phyloP scores from a whole-genome alignment of 2,888 invertebrate genomes.

The Harpalus rufipes region DNA sequence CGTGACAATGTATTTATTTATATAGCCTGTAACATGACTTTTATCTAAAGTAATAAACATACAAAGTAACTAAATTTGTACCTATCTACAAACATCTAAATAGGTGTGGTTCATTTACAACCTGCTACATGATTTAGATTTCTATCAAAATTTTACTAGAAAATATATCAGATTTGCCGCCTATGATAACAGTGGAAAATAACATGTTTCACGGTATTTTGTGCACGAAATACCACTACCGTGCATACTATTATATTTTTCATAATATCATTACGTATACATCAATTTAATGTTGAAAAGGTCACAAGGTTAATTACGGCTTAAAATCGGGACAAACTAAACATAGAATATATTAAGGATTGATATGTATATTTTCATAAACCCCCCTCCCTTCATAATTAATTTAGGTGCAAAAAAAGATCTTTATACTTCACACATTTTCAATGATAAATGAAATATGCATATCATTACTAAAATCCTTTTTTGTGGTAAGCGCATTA shows the following conservation, averaged over 20 bases:
- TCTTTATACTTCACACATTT: too few species aligned
- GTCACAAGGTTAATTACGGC: background rate
- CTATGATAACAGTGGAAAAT: background rate
- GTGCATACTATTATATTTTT: slow-evolving; percentile 3
- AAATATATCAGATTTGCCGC: background rate
- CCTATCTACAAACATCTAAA: background rate
- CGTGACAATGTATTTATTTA: too few species aligned
- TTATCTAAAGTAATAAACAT: background rate
- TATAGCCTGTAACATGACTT: too few species aligned
- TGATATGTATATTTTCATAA: slow-evolving; percentile 16
- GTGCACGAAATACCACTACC: background rate
- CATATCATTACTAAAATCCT: too few species aligned
- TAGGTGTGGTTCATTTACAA: background rate
- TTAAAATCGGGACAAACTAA: background rate
- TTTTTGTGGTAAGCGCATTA: too few species aligned
- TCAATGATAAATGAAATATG: too few species aligned
- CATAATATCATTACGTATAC: slow-evolving; percentile 7
- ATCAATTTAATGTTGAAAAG: slow-evolving; percentile 28
- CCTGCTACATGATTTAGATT: slow-evolving; percentile 25
- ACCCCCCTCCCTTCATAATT: background rate
- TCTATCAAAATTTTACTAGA: background rate
- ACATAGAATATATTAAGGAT: background rate
- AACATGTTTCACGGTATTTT: slow-evolving; percentile 24
- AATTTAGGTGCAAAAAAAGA: too few species aligned
- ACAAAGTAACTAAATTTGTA: background rate